Base-by-base conservation (phyloP, 2,113 vertebrate genomes). In the Probosciger aterrimus region DNA sequence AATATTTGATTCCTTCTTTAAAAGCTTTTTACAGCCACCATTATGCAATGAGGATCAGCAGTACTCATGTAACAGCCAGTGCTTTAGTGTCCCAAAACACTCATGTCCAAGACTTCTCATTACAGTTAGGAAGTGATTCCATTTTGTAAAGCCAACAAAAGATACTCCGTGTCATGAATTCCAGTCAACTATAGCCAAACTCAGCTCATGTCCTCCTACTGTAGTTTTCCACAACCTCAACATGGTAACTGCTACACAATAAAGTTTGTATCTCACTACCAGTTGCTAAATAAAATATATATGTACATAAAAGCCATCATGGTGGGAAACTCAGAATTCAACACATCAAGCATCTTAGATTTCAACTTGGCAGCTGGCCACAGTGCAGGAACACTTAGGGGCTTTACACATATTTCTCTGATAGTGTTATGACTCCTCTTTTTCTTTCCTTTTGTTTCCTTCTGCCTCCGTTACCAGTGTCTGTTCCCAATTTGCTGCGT, bases 101-200 rank as follows among this genome's bases (percentile, higher is more conserved):
- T 64, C 73, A 9, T 18, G 62, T 79, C 88, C 73, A 88, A 60
- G 88, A 52, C 52, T 44, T 62, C 77, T 86, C 52, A 64, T 75
- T 92, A 75, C 80, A 44, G 24, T 82, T 65, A 64, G 94, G 91
- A 93, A 96, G 91, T 82, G 78, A 93, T 95, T 96, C 95, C 86
- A 91, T 89, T 73, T 74, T 52, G n/a, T 63, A 59, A 87, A 85
- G 91, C 91, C 91, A 95, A 79, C 86, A 92, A 82, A 93, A 89
- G 92, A 77, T 39, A 88, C 41, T 88, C 59, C 41, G 5, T 22
- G 88, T 95, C 95, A 95, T 25, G 83, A 93, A 85, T 95, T 91
- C 94, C 81, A 91, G 84, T 76, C 69, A 88, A 53, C 91, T 73
- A 92, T 9, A 50, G 81, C 93, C 91, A 92, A 74, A 82, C 70